Conservation (phyloP, 2,888 invertebrate genomes). For the Rhagophthalmus giganteus region DNA sequence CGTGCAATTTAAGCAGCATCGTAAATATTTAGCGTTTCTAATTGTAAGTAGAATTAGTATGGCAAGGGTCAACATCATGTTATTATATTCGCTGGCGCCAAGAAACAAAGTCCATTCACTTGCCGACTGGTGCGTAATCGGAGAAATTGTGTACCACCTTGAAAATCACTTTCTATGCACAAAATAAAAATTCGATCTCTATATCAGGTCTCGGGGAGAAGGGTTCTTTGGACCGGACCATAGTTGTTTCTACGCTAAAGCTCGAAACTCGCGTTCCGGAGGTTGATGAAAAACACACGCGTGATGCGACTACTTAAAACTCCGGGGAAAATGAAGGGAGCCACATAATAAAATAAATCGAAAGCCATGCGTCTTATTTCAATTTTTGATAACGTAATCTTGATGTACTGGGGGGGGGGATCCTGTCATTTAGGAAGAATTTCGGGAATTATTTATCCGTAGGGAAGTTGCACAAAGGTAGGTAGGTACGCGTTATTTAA, state of each 20-base stretch:
- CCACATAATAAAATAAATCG: conserved; percentile 5
- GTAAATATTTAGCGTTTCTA: no score
- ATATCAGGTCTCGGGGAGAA: not conserved
- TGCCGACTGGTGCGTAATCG: not conserved
- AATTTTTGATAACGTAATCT: conserved; percentile 1
- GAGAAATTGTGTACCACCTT: not conserved
- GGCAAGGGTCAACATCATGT: conserved; percentile 21
- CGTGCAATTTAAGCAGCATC: conserved; percentile 14
- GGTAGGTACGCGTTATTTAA: no score
- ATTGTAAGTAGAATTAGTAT: conserved; percentile 22
- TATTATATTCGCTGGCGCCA: conserved; percentile 25
- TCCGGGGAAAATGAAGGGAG: conserved; percentile 8
- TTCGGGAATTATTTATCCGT: no score
- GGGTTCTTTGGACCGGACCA: not conserved
- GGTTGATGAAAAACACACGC: conserved; percentile 7
- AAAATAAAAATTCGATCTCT: not conserved
- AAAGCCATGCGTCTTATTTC: conserved; percentile 7
- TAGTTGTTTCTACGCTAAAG: no score
- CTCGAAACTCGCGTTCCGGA: no score
- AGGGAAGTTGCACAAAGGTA: no score
- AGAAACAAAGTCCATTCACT: conserved; percentile 18
- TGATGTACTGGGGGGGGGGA: not conserved
- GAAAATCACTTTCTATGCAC: not conserved
- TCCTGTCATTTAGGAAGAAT: not conserved
- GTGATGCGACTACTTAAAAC: conserved; percentile 6